Percentiles rank a stretch among this genome's conserved stretches.
Conservation (phyloP, 2,888 invertebrate genomes). For the Drosophila setosimentum region DNA sequence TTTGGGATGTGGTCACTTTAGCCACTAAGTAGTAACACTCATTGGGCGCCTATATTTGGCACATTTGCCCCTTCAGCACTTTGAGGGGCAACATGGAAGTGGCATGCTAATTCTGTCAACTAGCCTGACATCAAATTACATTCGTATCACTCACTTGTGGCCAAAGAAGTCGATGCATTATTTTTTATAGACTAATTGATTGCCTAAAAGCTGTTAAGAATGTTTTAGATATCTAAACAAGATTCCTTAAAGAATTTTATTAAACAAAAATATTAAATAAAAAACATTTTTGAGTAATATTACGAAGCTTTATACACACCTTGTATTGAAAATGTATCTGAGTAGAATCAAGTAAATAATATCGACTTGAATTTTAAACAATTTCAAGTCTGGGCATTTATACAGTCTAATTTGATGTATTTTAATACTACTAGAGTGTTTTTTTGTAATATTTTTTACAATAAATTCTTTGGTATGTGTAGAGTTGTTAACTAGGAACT, state of each 20-base stretch:
- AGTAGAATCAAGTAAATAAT: neutral
- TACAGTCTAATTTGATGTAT: constrained; percentile 3
- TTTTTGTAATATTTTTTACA: neutral
- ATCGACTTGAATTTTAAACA: neutral
- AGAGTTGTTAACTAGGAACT: constrained; percentile 29
- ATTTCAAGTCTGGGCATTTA: constrained; percentile 3
- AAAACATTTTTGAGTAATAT: neutral
- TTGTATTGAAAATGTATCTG: constrained; percentile 1
- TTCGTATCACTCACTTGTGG: constrained; percentile 58
- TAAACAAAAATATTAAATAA: neutral
- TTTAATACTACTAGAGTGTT: constrained; percentile 2
- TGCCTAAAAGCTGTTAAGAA: neutral
- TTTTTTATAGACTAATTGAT: neutral
- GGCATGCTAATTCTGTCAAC: constrained; percentile 65
- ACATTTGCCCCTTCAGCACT: constrained; percentile 18
- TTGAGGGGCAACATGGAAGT: constrained; percentile 44
- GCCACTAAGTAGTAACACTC: constrained; percentile 37
- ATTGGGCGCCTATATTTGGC: constrained; percentile 57
- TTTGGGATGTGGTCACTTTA: constrained; percentile 67
- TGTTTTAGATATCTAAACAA: neutral
- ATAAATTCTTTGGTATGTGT: constrained; percentile 25
- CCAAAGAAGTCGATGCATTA: neutral
- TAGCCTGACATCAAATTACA: constrained; percentile 67
- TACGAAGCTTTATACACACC: constrained; percentile 25
- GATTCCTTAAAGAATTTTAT: neutral